Base-by-base conservation (phyloP, 37 sponge, comb jelly and placozoan genomes). In the Bolinopsis microptera region DNA sequence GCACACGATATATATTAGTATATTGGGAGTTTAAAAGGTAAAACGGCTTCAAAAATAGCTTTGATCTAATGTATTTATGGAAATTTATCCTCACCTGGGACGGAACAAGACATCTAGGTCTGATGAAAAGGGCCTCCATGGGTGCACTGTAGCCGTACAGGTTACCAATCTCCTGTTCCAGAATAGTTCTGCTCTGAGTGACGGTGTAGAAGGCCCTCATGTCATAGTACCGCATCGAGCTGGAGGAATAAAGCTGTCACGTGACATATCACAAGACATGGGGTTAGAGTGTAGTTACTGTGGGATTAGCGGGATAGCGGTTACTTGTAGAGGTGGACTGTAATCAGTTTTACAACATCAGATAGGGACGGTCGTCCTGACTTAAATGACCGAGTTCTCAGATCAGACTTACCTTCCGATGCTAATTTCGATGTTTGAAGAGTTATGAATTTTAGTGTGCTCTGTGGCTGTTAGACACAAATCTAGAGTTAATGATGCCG, bases 101-200 rank as follows among this genome's bases (percentile, higher is more conserved):
- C 0, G 80, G 80, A 1, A 77, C 80, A 0, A 77, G 80, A 32
- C 80, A 77, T 9, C 80, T 27, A 18, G 80, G 80, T 77, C 80
- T 1, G 80, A 77, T 77, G 80, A 77, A 77, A 32, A 77, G 80
- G 36, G 80, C 80, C 80, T 77, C 80, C 80, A 77, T 77, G 80
- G 80, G 80, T 18, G 80, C 80, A 77, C 80, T 77, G 80, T 77
- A 77, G 36, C 80, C 80, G 80, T 77, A 77, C 80, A 77, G 35
- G 36, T 77, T 77, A 34, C 80, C 80, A 16, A 77, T 77, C 37
- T 77, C 80, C 36, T 77, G 80, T 32, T 77, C 80, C 80, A 77
- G 80, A 36, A 77, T 77, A 36, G 80, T 77, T 16, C 80, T 27
- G 35, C 80, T 77, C 36, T 77, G 80, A 2, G 80, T 77, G 35